A percentile compares a stretch with the other conserved stretches of the same genome.
Evolutionary conservation across 2,797 vertebrate genomes (phyloP).

Genomic region (Garrulus glandarius): DNA sequence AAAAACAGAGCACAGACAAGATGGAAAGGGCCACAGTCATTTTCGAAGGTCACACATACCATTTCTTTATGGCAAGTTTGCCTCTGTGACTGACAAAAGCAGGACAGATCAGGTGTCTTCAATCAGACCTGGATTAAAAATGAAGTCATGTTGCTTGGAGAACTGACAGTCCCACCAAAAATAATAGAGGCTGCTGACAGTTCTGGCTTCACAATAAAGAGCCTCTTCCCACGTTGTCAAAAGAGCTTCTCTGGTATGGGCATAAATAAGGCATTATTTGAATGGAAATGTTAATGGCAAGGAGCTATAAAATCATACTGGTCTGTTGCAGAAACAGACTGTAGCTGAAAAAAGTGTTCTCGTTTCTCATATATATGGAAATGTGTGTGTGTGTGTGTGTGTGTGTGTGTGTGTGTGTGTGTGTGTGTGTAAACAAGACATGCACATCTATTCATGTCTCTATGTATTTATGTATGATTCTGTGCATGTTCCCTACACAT

Average conservation of each 20-base stretch:
- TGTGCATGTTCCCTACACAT: not conserved
- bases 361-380: not conserved
- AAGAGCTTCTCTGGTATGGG: not conserved
- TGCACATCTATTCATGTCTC: not conserved
- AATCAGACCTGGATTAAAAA: conserved; percentile 15
- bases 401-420: not conserved
- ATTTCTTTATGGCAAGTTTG: not conserved
- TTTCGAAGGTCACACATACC: not conserved
- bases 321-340: not conserved
- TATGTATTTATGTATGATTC: not conserved
- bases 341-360: not conserved
- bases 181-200: conserved; percentile 34
- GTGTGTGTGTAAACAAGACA: not conserved
- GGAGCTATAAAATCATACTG: not conserved
- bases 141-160: conserved; percentile 26
- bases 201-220: conserved; percentile 9
- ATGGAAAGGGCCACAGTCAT: not conserved
- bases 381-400: not conserved
- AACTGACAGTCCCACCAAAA: conserved; percentile 34
- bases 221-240: not conserved
- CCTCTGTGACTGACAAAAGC: not conserved
- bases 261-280: conserved; percentile 4
- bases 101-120: not conserved
- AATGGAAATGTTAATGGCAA: not conserved
- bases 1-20: not conserved